These are phyloP conservation scores for Microtus pennsylvanicus DNA, from an alignment of 2,113 vertebrate species.

Conservation along the genomic window DNA sequence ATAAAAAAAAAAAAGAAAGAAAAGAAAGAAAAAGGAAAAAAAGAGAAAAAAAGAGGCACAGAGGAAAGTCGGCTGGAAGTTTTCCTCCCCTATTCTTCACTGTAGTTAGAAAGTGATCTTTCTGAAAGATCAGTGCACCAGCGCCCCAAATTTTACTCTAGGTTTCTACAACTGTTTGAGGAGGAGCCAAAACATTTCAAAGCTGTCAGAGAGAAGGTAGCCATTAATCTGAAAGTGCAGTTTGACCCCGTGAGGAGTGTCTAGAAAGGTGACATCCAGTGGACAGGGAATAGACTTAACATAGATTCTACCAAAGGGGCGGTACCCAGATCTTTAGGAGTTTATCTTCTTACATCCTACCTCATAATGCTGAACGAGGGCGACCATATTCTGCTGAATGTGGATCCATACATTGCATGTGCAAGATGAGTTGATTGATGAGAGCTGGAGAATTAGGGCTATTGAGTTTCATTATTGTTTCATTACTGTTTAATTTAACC, in stretches of 20 bases:
- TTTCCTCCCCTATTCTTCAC: neutral
- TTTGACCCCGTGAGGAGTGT: neutral
- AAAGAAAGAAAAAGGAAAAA: too few species aligned
- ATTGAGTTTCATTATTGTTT: neutral
- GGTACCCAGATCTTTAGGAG: neutral
- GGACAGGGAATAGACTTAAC: neutral
- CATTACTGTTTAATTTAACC: fast-evolving
- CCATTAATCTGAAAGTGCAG: neutral
- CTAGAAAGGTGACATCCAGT: neutral
- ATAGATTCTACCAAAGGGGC: too few species aligned
- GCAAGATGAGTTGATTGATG: neutral
- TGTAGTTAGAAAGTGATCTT: neutral
- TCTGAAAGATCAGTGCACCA: neutral
- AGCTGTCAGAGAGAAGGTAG: neutral
- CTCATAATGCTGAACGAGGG: neutral
- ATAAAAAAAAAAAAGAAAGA: too few species aligned
- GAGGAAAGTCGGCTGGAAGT: neutral
- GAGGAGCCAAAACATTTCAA: neutral
- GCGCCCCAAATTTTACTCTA: neutral
- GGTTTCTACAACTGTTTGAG: neutral
- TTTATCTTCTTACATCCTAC: too few species aligned
- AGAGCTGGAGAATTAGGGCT: neutral
- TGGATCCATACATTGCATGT: neutral
- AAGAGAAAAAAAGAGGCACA: neutral
- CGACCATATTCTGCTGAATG: fast-evolving